Base-by-base conservation (phyloP, 2,888 invertebrate species). In the Danaus chrysippus region DNA sequence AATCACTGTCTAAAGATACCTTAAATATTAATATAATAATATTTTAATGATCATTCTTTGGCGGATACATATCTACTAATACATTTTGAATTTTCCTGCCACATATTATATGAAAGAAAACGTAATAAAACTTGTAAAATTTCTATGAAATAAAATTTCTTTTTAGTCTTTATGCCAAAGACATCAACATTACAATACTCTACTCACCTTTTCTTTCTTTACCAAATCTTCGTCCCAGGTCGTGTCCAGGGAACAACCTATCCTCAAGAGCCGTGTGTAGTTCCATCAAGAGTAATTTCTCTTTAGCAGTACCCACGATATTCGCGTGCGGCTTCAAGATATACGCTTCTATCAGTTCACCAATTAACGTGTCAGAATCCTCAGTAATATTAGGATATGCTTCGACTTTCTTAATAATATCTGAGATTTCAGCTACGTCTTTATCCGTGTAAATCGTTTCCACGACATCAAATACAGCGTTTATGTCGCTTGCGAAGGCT, bases 381-480 rank as follows among this genome's bases (percentile, higher is more conserved):
- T 19, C 9, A 0, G 55, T 57, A 0, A 15, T 52, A 3, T 58
- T 61, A 1, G 61, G 63, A 17, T 42, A 65, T 2, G 41, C 15
- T 10, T 52, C 17, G 0, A 65, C 15, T 1, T 64, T 54, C 43
- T 56, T 59, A 0, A 67, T 1, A 8, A 60, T 42, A 0, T 34
- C 15, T 8, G 60, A 49, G 10, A 67, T 58, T 1, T 61, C 46
- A 1, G 34, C 13, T 0, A 41, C 58, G 17, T 68, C 68, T 0
- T 52, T 19, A 11, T 58, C 43, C 1, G 13, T 13, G n/a, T 62
- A 64, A 1, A 68, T 17, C 0, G 42, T 57, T n/a, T 70, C 64
- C 1, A 56, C 13, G 3, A 61, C 15, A 3, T 65, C 63, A 0
- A 70, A 6, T 5, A 70, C 12, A 1, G 15, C 10, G 41, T 61